Base-by-base conservation (phyloP, 2,888 invertebrate genomes). In the Mesorhabditis spiculigera region DNA sequence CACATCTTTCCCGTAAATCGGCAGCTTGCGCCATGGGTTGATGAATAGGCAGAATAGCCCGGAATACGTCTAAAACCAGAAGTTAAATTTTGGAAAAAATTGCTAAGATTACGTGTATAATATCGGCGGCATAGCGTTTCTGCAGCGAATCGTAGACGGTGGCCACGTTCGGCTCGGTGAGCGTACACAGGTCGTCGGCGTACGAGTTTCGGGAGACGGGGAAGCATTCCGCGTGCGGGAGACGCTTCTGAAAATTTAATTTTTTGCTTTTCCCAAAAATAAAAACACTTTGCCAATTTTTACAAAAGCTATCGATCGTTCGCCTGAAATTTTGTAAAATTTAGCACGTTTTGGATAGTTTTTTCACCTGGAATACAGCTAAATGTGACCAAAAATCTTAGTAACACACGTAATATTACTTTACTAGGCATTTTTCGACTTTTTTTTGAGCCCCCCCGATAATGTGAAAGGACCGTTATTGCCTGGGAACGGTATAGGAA, bases 91-190 rank as follows among this genome's bases (percentile, higher is more conserved):
- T 3, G 44, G 4, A 10, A 16, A 45, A 43, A 16, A 65, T 63
- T 16, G n/a, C 61, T n/a, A 43, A 8, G 43, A 16, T 71, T 58
- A 84, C 84, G 68, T 84, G 84, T 65, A 84, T 83, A 42, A 84
- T 72, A 65, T 77, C 74, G 28, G 77, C 73, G 4, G 73, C 73
- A 68, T 82, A 84, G 63, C 84, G 73, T 42, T 74, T 75, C 4
- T 77, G 73, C 50, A 85, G 75, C 4, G 79, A 74, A 66, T 83
- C 78, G 13, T 86, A 77, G 43, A 85, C 84, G 42, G 83, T 82
- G 41, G 85, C 82, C 62, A 81, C 83, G 73, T 85, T 86, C 13
- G 86, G 80, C 67, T 86, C 81, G 45, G 81, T 82, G 63, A 85
- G 75, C 63, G 79, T 74, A 72, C 85, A 85, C 74, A 85, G 77